A percentile compares a stretch with the other conserved stretches of the same genome.
phyloP scores from a whole-genome alignment of 2,113 vertebrate genomes.

The Microtus pennsylvanicus region DNA sequence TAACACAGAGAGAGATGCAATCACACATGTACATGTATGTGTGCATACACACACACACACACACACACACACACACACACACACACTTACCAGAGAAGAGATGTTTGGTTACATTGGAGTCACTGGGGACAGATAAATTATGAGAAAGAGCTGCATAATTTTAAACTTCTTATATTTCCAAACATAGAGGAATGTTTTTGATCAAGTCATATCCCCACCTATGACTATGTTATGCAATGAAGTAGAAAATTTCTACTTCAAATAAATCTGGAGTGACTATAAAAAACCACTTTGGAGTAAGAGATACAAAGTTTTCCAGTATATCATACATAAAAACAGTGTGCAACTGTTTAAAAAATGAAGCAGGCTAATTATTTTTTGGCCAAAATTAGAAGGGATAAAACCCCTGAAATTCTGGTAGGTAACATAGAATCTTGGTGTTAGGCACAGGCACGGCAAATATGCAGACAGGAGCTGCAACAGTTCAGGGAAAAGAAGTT shows the following conservation, averaged over 20 bases:
- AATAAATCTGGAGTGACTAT: neutral
- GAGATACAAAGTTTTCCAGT: neutral
- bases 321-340: neutral
- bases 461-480: neutral
- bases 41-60: neutral
- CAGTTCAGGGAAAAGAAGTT: neutral
- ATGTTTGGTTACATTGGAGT: neutral
- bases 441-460: neutral
- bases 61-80: neutral
- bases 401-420: neutral
- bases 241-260: neutral
- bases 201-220: neutral
- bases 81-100: neutral
- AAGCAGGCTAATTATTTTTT: neutral
- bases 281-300: neutral
- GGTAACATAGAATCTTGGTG: neutral
- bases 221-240: neutral
- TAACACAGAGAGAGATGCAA: neutral
- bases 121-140: neutral
- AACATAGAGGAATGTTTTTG: neutral
- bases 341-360: neutral
- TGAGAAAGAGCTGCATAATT: neutral
- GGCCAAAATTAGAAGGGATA: neutral
- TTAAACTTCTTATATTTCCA: neutral
- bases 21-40: neutral